phyloP scores from a whole-genome alignment of 2,888 invertebrate genomes.

The Drosophila phalerata region DNA sequence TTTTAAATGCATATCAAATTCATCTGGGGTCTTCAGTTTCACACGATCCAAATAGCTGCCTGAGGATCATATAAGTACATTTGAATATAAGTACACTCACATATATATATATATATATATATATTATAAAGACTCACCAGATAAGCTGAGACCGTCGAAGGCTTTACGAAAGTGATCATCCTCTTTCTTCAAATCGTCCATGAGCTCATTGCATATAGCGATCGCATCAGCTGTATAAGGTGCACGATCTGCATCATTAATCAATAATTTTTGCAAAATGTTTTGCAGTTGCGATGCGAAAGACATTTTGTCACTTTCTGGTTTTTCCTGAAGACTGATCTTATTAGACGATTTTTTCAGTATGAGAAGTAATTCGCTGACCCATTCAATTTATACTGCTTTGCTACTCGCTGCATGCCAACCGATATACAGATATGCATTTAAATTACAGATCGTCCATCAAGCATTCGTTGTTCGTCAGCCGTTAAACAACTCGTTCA shows the following conservation, averaged over 20 bases:
- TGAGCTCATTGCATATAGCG: slow-evolving; percentile 2
- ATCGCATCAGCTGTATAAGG: slow-evolving; percentile 12
- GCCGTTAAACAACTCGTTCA: too few species aligned
- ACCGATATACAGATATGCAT: background rate
- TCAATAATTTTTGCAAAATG: background rate
- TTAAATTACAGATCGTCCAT: background rate
- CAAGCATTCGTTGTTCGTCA: background rate
- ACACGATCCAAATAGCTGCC: slow-evolving; percentile 49
- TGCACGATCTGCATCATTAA: slow-evolving; percentile 12
- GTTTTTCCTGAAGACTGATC: background rate
- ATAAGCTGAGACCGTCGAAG: slow-evolving; percentile 15
- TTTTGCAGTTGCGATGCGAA: slow-evolving; percentile 1
- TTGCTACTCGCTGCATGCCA: background rate
- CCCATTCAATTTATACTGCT: background rate
- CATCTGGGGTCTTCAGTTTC: slow-evolving; percentile 39
- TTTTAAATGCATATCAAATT: slow-evolving; percentile 51
- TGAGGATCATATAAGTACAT: background rate
- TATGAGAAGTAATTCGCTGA: background rate
- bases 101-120: too few species aligned
- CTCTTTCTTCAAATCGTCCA: slow-evolving; percentile 9
- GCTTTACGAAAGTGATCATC: background rate
- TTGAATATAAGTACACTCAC: background rate
- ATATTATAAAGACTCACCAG: slow-evolving; percentile 4
- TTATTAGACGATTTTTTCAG: background rate
- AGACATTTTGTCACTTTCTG: background rate